phyloP scores from a whole-genome alignment of 1,140 invertebrate species.

The Ctenoplectra terminalis region DNA sequence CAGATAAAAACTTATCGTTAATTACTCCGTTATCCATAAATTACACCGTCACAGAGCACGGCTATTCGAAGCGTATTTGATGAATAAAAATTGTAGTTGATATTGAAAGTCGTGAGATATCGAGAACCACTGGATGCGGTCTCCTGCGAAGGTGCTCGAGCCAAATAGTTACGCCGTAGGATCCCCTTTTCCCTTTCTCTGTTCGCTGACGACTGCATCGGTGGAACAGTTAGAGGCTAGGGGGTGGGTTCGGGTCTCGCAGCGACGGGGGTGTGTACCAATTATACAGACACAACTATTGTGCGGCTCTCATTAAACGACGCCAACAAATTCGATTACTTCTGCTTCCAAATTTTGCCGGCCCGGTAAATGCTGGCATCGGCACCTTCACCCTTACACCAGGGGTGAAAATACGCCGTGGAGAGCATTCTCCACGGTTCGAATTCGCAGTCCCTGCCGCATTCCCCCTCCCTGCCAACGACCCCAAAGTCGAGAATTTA shows the following conservation, averaged over 20 bases:
- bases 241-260: slow-evolving; percentile 46
- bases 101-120: slow-evolving; percentile 19
- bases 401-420: slow-evolving; percentile 70
- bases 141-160: slow-evolving; percentile 64
- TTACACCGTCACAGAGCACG: too few species aligned
- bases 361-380: slow-evolving; percentile 73
- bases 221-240: slow-evolving; percentile 35
- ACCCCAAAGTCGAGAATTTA: slow-evolving; percentile 74
- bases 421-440: slow-evolving; percentile 79
- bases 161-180: slow-evolving; percentile 73
- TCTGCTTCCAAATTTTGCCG: slow-evolving; percentile 80
- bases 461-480: neutral
- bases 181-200: slow-evolving; percentile 47
- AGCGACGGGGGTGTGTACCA: slow-evolving; percentile 74
- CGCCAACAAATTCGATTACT: slow-evolving; percentile 83
- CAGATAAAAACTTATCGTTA: too few species aligned
- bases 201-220: slow-evolving; percentile 47
- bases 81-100: neutral
- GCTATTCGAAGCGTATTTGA: too few species aligned
- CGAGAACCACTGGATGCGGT: slow-evolving; percentile 67
- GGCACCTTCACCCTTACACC: slow-evolving; percentile 64
- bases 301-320: slow-evolving; percentile 82
- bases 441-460: slow-evolving; percentile 32
- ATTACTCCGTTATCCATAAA: too few species aligned
- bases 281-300: slow-evolving; percentile 82